A percentile compares a stretch with the other conserved stretches of the same genome.
phyloP scores from a whole-genome alignment of 2,113 vertebrate species.

The Takifugu flavidus region DNA sequence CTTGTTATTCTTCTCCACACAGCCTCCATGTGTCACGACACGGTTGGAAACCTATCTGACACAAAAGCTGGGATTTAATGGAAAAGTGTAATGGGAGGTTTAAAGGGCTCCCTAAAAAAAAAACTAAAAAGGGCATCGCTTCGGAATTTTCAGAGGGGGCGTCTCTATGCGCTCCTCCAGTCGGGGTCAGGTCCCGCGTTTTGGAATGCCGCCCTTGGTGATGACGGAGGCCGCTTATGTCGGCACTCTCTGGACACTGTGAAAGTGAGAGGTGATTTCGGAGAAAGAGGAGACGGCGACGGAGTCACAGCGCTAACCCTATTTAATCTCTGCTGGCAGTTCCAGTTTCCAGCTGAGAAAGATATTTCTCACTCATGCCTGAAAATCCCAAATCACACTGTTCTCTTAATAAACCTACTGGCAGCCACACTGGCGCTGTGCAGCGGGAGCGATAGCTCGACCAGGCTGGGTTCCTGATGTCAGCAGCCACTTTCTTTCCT shows the following conservation, averaged over 20 bases:
- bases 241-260: slow-evolving; percentile 38
- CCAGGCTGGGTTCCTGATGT: too few relatives aligned
- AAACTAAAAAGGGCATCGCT: slow-evolving; percentile 39
- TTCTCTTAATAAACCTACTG: slow-evolving; percentile 21
- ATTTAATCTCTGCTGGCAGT: slow-evolving; percentile 56
- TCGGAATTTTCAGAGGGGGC: slow-evolving; percentile 65
- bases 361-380: slow-evolving; percentile 14
- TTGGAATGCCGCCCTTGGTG: slow-evolving; percentile 48
- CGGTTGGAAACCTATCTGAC: slow-evolving; percentile 63
- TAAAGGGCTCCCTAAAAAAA: slow-evolving; percentile 49
- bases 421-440: neutral
- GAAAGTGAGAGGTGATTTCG: slow-evolving; percentile 61
- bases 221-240: slow-evolving; percentile 65
- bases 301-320: slow-evolving; percentile 41
- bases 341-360: slow-evolving; percentile 29
- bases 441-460: too few relatives aligned
- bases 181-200: slow-evolving; percentile 55
- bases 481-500: neutral
- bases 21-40: slow-evolving; percentile 48
- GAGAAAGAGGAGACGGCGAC: slow-evolving; percentile 42
- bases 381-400: slow-evolving; percentile 30
- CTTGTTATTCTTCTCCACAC: slow-evolving; percentile 22
- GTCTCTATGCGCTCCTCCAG: slow-evolving; percentile 53
- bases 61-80: slow-evolving; percentile 62
- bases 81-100: slow-evolving; percentile 69